Evolutionary conservation across 2,888 invertebrate genomes (phyloP).

Genomic region (Bruchidius siliquastri): DNA sequence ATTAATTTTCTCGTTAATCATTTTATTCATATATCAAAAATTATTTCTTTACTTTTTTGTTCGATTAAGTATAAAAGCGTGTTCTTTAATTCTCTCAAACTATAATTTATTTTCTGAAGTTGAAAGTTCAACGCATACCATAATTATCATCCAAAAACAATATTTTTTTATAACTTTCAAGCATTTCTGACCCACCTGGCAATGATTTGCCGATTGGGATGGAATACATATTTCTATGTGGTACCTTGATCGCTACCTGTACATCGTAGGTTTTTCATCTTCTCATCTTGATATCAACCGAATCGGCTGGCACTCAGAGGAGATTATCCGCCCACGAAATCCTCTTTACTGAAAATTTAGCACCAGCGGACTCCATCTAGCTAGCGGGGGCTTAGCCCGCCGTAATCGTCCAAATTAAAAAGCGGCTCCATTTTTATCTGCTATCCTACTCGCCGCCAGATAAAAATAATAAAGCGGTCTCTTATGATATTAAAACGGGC

Average conservation of each 20-base stretch:
- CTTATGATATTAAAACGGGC: conserved; percentile 42
- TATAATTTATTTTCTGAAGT: too few species aligned
- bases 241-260: not conserved
- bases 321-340: not conserved
- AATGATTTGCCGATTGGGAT: too few species aligned
- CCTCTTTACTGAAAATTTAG: not conserved
- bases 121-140: too few species aligned
- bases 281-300: not conserved
- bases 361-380: not conserved
- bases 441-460: conserved; percentile 30
- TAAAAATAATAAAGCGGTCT: conserved; percentile 45
- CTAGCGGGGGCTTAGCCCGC: conserved; percentile 3
- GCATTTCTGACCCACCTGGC: too few species aligned
- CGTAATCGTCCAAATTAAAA: conserved; percentile 34
- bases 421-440: conserved; percentile 35
- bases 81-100: too few species aligned
- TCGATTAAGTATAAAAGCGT: too few species aligned
- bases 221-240: too few species aligned
- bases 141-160: too few species aligned
- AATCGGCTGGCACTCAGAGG: not conserved
- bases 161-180: too few species aligned
- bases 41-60: too few species aligned
- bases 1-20: too few species aligned
- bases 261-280: not conserved
- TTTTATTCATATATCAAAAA: too few species aligned